Evolutionary conservation across 2,113 vertebrate genomes (phyloP), one percentile per base, ranked within the genome.

Genomic region (Rhombomys opimus): DNA sequence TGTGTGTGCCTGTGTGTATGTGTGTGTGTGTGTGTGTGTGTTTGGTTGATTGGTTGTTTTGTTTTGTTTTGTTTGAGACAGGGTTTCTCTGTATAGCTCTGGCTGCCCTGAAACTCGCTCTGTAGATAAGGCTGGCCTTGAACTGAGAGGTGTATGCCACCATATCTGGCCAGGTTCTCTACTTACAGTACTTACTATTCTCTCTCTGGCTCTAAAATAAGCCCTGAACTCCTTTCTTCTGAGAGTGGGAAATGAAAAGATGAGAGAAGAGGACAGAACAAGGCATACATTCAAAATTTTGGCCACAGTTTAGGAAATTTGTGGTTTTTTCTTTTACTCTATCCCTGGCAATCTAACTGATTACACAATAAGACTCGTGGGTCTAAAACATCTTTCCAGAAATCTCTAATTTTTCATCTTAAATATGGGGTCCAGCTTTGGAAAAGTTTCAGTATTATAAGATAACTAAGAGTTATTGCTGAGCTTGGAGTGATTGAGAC

Each of bases 391-490:
- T 50, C n/a, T 77, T 97, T 76, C 27, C 57, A 72, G 59, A 87
- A 90, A 92, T 67, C 65, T 92, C 7, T n/a, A 23, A 50, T 67
- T 89, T 91, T 61, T 90, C 52, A 46, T 92, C 85, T 90, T 30
- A 46, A 52, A 82, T 18, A 46, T 23, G 46, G 30, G 50, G 8
- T 4, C 46, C n/a, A 87, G 63, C 32, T 30, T 32, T 80, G 68
- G 76, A 85, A 95, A 90, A 68, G 8, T 61, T 35, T 82, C 81
- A 72, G 7, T n/a, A 57, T 46, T 59, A 4, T 22, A 80, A 27
- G 11, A 41, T 4, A 12, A 68, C 13, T n/a, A 87, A 81, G 68
- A 93, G 23, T 23, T 87, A 72, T 32, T 50, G 10, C 22, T 85
- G n/a, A 93, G 22, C 80, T 54, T 54, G 70, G 15, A 91, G 50